Percentiles rank a stretch among this genome's conserved stretches.
These are phyloP conservation scores for Drosophila mettleri DNA, from an alignment of 2,888 invertebrate genomes.

Conservation along the genomic window DNA sequence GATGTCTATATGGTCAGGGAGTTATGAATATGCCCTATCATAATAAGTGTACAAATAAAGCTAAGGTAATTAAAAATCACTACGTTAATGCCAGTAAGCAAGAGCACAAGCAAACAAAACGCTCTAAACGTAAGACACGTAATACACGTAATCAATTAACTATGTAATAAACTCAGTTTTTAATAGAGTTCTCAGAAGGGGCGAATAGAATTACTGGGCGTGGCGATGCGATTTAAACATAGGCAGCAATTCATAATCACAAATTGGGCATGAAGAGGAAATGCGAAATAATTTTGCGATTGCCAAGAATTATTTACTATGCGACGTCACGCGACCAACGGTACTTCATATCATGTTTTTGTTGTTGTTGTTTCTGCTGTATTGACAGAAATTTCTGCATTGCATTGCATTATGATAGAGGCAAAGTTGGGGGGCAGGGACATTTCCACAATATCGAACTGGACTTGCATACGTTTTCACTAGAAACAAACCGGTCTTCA, in stretches of 20 bases:
- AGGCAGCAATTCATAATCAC: conserved; percentile 55
- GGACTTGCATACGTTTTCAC: conserved; percentile 46
- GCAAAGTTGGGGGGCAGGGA: neutral
- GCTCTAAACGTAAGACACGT: conserved; percentile 23
- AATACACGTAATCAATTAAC: conserved; percentile 47
- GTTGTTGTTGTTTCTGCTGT: conserved; percentile 16
- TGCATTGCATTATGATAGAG: conserved; percentile 18
- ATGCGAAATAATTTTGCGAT: conserved; percentile 48
- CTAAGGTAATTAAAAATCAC: conserved; percentile 27
- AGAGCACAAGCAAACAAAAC: conserved; percentile 27
- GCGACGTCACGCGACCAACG: conserved; percentile 64
- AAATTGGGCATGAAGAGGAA: conserved; percentile 53
- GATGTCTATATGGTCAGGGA: neutral
- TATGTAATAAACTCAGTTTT: conserved; percentile 38
- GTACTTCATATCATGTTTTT: conserved; percentile 40
- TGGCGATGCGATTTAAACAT: conserved; percentile 24
- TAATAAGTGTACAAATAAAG: neutral
- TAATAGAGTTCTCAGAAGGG: conserved; percentile 3
- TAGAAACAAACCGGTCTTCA: conserved; percentile 57
- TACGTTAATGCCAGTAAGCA: conserved; percentile 3
- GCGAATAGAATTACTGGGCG: neutral
- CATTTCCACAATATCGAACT: conserved; percentile 34
- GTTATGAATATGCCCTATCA: neutral
- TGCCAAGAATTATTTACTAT: conserved; percentile 47
- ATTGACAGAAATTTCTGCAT: conserved; percentile 27